Conservation (phyloP, 2,113 vertebrate genomes). For the Lipotes vexillifer region DNA sequence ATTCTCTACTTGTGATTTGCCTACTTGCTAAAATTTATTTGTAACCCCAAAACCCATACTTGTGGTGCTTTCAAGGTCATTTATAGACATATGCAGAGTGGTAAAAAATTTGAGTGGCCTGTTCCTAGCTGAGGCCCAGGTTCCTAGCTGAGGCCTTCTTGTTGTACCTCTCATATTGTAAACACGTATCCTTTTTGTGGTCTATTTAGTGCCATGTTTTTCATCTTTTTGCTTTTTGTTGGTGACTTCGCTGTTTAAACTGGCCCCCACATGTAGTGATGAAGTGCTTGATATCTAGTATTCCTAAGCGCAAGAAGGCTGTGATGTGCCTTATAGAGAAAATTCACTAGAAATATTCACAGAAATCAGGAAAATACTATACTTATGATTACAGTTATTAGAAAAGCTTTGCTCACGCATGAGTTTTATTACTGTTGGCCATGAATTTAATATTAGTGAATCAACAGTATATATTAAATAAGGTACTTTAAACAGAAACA, state of each 20-base stretch:
- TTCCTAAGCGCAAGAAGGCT: background rate
- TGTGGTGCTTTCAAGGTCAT: background rate
- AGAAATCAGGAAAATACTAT: background rate
- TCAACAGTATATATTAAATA: background rate
- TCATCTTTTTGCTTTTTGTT: background rate
- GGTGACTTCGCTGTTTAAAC: background rate
- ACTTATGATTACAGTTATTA: background rate
- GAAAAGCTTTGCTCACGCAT: background rate
- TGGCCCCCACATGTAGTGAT: background rate
- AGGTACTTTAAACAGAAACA: conserved; percentile 30
- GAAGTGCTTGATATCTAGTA: background rate
- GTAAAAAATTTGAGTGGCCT: background rate
- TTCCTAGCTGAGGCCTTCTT: background rate
- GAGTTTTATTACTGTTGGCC: background rate
- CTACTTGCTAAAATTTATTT: background rate
- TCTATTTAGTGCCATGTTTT: background rate
- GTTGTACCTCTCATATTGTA: background rate
- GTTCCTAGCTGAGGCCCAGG: background rate
- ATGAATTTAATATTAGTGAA: background rate
- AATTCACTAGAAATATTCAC: background rate
- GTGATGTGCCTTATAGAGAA: background rate
- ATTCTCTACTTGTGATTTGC: background rate
- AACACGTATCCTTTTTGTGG: background rate
- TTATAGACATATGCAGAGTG: background rate
- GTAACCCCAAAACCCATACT: background rate